Base-by-base conservation (phyloP, 2,888 invertebrate genomes). In the Drosophila acutilabella region DNA sequence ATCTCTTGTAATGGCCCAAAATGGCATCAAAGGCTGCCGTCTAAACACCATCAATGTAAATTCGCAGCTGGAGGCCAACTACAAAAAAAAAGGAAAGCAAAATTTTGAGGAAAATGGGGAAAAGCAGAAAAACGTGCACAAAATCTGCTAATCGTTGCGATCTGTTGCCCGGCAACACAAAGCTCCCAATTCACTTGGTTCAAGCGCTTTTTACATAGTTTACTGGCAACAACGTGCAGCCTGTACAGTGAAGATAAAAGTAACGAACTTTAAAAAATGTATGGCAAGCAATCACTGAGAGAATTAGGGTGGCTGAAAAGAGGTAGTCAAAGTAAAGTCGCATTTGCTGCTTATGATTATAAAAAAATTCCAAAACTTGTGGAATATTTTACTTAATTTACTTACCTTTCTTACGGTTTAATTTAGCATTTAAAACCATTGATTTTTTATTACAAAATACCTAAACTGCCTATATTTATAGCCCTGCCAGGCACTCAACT, bases 1-100 rank as follows among this genome's bases (percentile, higher is more conserved):
- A 74, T 74, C 71, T 69, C 44, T 58, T 69, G 61, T 60, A 47
- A 68, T 20, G 52, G 41, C 40, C 61, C 75, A 14, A 40, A 44
- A 20, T 10, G 23, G 30, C 50, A 30, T 58, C 33, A 52, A 61
- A 51, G 52, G 14, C 26, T 41, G 16, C 45, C 36, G 26, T 16
- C 8, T 23, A 23, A 50, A 30, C 26, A 10, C 51, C 62, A 64
- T 47, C 56, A 54, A 78, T 64, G 64, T 36, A 64, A 53, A 60
- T 57, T 18, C 56, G 20, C 59, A 50, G 67, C 40, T 73, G 60
- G 50, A 13, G 8, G 51, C 52, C 30, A 65, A 56, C 41, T 38
- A 23, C 11, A 18, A 45, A 13, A 20, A 50, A 48, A 50, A 7
- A 18, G 13, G 0, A 53, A 5, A 6, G 18, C 0, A 14, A 7